Conservation (phyloP, 92 coral and sea anemone genomes). For the Phenganax marumi region DNA sequence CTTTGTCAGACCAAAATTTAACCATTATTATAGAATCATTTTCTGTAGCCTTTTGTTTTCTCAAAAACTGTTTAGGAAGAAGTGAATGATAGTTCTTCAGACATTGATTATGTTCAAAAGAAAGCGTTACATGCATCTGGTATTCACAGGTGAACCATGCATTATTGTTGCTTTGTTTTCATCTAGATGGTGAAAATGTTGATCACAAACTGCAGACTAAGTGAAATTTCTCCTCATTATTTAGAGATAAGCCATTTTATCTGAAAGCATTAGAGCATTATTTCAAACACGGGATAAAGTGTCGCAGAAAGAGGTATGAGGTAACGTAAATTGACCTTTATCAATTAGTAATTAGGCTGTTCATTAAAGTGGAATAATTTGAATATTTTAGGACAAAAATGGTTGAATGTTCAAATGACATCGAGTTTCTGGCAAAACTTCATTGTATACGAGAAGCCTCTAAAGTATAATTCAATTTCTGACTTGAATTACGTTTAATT, state of each 20-base stretch:
- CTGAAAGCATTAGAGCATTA: slow-evolving; percentile 78
- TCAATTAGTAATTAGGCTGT: not conserved
- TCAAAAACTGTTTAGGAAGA: slow-evolving; percentile 3
- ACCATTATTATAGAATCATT: not conserved
- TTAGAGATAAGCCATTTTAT: slow-evolving; percentile 83
- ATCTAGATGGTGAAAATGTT: no score
- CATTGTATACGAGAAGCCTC: slow-evolving; percentile 89
- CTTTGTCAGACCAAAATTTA: not conserved
- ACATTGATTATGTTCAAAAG: slow-evolving; percentile 2
- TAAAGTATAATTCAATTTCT: slow-evolving; percentile 56
- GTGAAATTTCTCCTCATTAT: not conserved
- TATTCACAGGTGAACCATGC: slow-evolving; percentile 22
- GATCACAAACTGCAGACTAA: not conserved
- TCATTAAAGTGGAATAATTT: not conserved
- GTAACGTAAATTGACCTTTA: not conserved
- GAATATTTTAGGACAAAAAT: slow-evolving; percentile 62
- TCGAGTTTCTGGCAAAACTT: slow-evolving; percentile 94
- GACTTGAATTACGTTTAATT: not conserved
- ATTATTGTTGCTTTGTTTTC: no score
- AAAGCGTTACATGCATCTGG: slow-evolving; percentile 25
- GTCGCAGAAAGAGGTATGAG: slow-evolving; percentile 78
- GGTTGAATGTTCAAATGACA: slow-evolving; percentile 84
- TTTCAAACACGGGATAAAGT: slow-evolving; percentile 72
- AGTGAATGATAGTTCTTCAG: not conserved
- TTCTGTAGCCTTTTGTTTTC: not conserved